Evolutionary conservation across 2,113 vertebrate genomes (phyloP), one percentile per base, ranked within the genome.

Genomic region (Mesocricetus auratus): DNA sequence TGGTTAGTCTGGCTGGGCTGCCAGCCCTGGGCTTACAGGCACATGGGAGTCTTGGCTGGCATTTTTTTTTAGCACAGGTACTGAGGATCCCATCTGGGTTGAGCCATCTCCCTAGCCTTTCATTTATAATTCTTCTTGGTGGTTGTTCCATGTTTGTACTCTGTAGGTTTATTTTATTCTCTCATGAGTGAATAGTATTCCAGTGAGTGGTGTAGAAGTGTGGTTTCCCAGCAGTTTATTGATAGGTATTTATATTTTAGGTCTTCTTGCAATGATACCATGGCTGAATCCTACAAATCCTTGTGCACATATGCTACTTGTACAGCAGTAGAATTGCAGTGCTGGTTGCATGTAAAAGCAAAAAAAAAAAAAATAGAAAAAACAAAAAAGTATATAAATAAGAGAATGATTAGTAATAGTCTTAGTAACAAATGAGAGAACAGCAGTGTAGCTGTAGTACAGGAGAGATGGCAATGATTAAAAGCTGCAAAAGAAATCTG

Each of bases 201-300:
- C 78, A 91, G 50, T 66, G 9, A 77, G 15, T 89, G n/a, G n/a
- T 81, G 24, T 26, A 79, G 26, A 73, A 16, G 60, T 93, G 71
- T 71, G 33, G 82, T 86, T 96, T 92, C 82, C 74, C 39, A 95
- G 45, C 68, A 68, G 53, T 96, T 93, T 92, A 64, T 79, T 81
- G 47, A 45, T 31, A 53, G 39, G 10, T 21, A 29, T 94, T 96
- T 96, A 56, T 94, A 71, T 89, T 96, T 95, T 47, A 85, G 56
- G 58, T 75, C 7, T 81, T 75, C 1, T 86, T 94, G 62, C 24
- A 66, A 0, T 77, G 81, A 89, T 82, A 29, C 22, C 56, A 5
- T 90, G 56, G 86, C 39, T 92, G 92, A 89, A 42, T 90, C 42
- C 47, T 58, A 69, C 3, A 21, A 68, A 10, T 71, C 29, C 7